Conservation (phyloP, 2,888 invertebrate genomes). For the Malthinus seriepunctatus region DNA sequence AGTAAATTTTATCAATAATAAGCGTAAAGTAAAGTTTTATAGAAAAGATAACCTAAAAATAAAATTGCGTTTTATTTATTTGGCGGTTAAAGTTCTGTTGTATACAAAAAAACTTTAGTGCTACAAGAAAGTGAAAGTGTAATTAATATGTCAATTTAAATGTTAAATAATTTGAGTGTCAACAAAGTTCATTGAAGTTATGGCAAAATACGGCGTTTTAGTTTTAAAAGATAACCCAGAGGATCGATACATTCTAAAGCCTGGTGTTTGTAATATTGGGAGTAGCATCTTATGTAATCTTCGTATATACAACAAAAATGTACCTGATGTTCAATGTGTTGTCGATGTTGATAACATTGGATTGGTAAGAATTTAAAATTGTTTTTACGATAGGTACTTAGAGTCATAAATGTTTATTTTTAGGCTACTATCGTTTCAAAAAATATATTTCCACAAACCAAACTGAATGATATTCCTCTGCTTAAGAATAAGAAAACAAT, state of each 20-base stretch:
- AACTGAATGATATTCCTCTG: not conserved
- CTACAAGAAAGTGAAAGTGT: too few species aligned
- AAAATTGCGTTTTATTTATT: too few species aligned
- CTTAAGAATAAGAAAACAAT: not conserved
- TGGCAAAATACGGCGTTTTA: not conserved
- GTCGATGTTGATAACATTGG: constrained; percentile 2
- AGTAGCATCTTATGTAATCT: not conserved
- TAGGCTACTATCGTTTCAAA: not conserved
- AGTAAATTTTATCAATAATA: not conserved
- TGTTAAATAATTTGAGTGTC: too few species aligned
- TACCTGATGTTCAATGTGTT: not conserved
- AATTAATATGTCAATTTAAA: too few species aligned
- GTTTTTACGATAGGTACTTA: too few species aligned
- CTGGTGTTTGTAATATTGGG: not conserved
- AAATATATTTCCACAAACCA: not conserved
- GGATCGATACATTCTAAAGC: not conserved
- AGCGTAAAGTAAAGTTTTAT: too few species aligned
- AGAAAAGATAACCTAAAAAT: too few species aligned
- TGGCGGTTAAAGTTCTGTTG: too few species aligned
- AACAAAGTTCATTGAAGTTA: not conserved
- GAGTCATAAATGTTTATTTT: not conserved
- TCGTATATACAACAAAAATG: not conserved
- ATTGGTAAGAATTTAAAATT: constrained; percentile 8
- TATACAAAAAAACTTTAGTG: too few species aligned
- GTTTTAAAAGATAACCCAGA: not conserved